Percentiles rank a stretch among this genome's conserved stretches.
These are phyloP conservation scores for Thomomys bottae DNA, from an alignment of 2,113 vertebrate species.

Conservation along the genomic window DNA sequence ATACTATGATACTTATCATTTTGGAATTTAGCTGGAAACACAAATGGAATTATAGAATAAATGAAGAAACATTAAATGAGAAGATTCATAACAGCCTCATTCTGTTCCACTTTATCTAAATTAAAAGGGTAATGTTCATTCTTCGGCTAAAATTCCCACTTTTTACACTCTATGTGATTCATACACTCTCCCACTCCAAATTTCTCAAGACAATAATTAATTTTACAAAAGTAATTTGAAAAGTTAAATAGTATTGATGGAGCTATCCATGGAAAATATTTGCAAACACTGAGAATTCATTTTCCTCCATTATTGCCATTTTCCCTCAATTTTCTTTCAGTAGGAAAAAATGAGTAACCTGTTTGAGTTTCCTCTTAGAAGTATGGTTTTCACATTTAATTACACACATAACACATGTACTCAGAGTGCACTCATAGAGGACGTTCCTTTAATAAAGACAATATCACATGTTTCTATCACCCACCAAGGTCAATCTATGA, in stretches of 20 bases:
- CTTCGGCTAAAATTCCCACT: slow-evolving; percentile 1
- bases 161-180: neutral
- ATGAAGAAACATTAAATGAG: neutral
- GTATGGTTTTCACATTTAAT: slow-evolving; percentile 84
- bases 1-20: neutral
- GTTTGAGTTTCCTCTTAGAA: slow-evolving; percentile 76
- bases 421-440: slow-evolving; percentile 77
- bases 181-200: neutral
- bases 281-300: slow-evolving; percentile 15
- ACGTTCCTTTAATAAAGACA: slow-evolving; percentile 73
- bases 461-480: slow-evolving; percentile 72
- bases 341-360: slow-evolving; percentile 77
- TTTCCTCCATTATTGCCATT: slow-evolving; percentile 34
- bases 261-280: neutral
- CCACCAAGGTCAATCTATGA: slow-evolving; percentile 77
- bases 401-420: slow-evolving; percentile 71
- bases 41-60: neutral
- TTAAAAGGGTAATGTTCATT: neutral
- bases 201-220: slow-evolving; percentile 24
- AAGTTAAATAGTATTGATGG: slow-evolving; percentile 43
- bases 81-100: neutral
- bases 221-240: slow-evolving; percentile 34
- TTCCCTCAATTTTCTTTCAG: slow-evolving; percentile 54
- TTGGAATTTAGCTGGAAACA: too few species aligned
- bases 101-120: neutral